These are phyloP conservation scores for Melipona quadrifasciata DNA, from an alignment of 1,140 invertebrate species.

Conservation along the genomic window DNA sequence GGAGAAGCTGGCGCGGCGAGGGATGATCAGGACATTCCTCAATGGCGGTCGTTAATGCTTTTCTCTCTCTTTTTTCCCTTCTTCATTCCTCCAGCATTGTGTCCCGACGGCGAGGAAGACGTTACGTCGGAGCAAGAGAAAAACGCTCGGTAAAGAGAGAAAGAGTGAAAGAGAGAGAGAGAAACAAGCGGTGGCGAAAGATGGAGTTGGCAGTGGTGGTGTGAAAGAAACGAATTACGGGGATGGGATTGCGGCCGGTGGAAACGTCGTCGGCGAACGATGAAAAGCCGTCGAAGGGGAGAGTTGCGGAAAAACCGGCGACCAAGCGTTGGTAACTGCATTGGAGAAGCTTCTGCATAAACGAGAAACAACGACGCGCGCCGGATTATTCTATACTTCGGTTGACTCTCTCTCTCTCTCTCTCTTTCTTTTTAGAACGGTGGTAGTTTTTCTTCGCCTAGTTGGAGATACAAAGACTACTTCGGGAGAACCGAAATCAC, in stretches of 20 bases:
- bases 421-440: too few relatives aligned
- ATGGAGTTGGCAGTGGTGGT: too few relatives aligned
- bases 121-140: neutral
- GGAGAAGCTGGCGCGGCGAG: neutral
- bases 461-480: too few relatives aligned
- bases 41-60: conserved; percentile 6
- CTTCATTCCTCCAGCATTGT: neutral
- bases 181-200: neutral
- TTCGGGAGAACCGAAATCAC: neutral
- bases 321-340: neutral
- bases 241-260: neutral
- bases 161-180: neutral
- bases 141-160: neutral
- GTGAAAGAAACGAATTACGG: neutral
- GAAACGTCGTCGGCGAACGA: neutral
- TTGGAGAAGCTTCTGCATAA: neutral
- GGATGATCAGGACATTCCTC: neutral
- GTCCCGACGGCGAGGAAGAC: neutral
- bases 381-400: neutral
- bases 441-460: too few relatives aligned
- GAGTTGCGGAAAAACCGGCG: neutral
- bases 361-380: too few relatives aligned
- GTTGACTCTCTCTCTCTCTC: too few relatives aligned
- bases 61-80: neutral
- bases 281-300: conserved; percentile 4